Percentiles rank a stretch among this genome's conserved stretches.
Conservation (phyloP, 2,113 vertebrate genomes). For the Oryzias celebensis region DNA sequence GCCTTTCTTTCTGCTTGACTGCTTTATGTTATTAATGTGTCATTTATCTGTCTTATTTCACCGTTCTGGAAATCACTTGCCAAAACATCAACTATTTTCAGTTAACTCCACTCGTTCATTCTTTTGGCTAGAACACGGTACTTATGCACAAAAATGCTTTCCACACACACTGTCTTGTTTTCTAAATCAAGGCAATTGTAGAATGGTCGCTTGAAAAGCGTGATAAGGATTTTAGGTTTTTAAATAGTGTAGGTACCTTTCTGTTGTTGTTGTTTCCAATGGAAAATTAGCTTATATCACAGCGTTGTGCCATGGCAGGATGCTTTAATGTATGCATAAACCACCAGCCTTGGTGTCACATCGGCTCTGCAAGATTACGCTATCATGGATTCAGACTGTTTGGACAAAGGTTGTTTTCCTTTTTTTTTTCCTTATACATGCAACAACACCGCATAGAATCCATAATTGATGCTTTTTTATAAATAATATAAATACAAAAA, state of each 20-base stretch:
- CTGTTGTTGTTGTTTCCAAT: slow-evolving; percentile 37
- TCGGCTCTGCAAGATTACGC: slow-evolving; percentile 51
- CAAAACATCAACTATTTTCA: slow-evolving; percentile 54
- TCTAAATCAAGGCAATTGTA: slow-evolving; percentile 52
- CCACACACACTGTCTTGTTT: slow-evolving; percentile 63
- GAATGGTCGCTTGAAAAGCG: slow-evolving; percentile 52
- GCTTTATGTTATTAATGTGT: slow-evolving; percentile 56
- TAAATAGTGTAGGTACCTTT: slow-evolving; percentile 47
- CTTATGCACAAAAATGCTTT: slow-evolving; percentile 78
- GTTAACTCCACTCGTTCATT: slow-evolving; percentile 45
- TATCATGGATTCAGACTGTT: slow-evolving; percentile 50
- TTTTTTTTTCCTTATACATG: slow-evolving; percentile 48
- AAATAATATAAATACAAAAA: slow-evolving; percentile 52
- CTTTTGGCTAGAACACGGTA: slow-evolving; percentile 63
- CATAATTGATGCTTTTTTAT: slow-evolving; percentile 65
- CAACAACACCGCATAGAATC: slow-evolving; percentile 64
- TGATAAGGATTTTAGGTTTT: slow-evolving; percentile 61
- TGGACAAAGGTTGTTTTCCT: slow-evolving; percentile 52
- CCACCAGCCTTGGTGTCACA: slow-evolving; percentile 62
- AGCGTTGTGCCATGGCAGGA: slow-evolving; percentile 67
- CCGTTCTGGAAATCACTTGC: slow-evolving; percentile 57
- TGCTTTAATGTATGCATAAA: slow-evolving; percentile 73
- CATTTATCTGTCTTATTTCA: slow-evolving; percentile 54
- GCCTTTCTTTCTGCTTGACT: slow-evolving; percentile 70
- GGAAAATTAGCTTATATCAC: slow-evolving; percentile 64